phyloP scores from a whole-genome alignment of 2,797 vertebrate species.

The Gymnoscopelus microlampas region DNA sequence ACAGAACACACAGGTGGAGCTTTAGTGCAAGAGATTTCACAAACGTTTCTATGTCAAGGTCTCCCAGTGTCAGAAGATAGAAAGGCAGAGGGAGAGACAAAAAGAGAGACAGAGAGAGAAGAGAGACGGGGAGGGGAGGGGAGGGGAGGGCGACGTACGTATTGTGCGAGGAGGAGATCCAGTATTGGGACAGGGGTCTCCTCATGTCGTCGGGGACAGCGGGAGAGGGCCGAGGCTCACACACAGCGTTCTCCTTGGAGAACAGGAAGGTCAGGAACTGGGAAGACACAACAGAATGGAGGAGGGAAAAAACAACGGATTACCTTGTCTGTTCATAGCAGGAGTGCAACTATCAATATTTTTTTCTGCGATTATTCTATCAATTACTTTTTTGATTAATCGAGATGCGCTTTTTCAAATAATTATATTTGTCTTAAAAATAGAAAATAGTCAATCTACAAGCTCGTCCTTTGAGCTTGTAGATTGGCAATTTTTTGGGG shows the following conservation, averaged over 20 bases:
- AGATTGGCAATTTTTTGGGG: too few relatives aligned
- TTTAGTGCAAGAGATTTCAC: not conserved
- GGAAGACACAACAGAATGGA: slow-evolving; percentile 1
- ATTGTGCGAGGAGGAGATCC: slow-evolving; percentile 99
- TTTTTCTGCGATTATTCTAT: too few relatives aligned
- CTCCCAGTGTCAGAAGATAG: too few relatives aligned
- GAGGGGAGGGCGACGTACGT: slow-evolving; percentile 80
- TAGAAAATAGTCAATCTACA: too few relatives aligned
- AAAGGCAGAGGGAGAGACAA: slow-evolving; percentile 63
- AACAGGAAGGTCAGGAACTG: slow-evolving; percentile 97
- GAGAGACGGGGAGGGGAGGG: not conserved
- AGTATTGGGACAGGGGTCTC: slow-evolving; percentile 94
- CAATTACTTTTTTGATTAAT: too few relatives aligned
- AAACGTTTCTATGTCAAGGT: too few relatives aligned
- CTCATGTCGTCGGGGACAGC: slow-evolving; percentile 91
- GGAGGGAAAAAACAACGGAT: too few relatives aligned
- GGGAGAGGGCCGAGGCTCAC: slow-evolving; percentile 82
- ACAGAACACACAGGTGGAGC: not conserved
- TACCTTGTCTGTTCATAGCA: too few relatives aligned
- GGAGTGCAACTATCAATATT: too few relatives aligned
- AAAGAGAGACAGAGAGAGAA: not conserved
- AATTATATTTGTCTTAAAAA: too few relatives aligned
- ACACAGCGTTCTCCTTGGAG: slow-evolving; percentile 95
- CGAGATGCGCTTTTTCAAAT: too few relatives aligned
- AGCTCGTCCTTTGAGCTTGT: too few relatives aligned